A percentile compares a stretch with the other conserved stretches of the same genome.
Conservation (phyloP, 2,888 invertebrate genomes). For the Ochropleura plecta region DNA sequence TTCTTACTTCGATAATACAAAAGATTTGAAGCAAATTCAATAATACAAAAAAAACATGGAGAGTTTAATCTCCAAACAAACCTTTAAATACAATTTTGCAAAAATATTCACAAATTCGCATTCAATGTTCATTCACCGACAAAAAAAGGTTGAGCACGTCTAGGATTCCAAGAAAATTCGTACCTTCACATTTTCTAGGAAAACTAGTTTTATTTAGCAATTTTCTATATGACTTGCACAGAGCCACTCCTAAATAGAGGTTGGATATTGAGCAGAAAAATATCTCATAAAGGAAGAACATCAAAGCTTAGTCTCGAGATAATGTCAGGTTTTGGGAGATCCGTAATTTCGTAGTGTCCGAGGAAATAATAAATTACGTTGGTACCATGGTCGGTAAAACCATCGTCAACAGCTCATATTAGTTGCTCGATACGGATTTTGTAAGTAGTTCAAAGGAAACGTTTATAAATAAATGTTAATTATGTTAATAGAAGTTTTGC, state of each 20-base stretch:
- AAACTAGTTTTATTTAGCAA: constrained; percentile 55
- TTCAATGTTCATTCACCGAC: constrained; percentile 40
- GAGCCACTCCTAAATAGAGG: constrained; percentile 51
- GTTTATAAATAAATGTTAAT: constrained; percentile 63
- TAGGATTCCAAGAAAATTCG: constrained; percentile 51
- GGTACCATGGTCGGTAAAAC: constrained; percentile 64
- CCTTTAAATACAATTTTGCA: constrained; percentile 33
- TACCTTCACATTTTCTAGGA: constrained; percentile 35
- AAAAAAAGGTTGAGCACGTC: constrained; percentile 43
- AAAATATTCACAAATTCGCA: constrained; percentile 47
- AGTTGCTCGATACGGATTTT: constrained; percentile 57
- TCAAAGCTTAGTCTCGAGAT: constrained; percentile 70
- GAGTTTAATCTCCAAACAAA: constrained; percentile 20
- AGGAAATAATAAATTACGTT: constrained; percentile 64
- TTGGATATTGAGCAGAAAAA: constrained; percentile 54
- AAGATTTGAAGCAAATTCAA: constrained; percentile 9
- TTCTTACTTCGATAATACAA: neutral
- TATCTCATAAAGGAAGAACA: constrained; percentile 62
- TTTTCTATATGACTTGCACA: constrained; percentile 39
- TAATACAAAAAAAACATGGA: neutral
- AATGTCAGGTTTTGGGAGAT: constrained; percentile 63
- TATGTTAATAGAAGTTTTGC: constrained; percentile 57
- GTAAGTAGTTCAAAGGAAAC: constrained; percentile 57
- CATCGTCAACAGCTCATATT: constrained; percentile 66
- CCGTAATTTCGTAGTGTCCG: constrained; percentile 20